A percentile compares a stretch with the other conserved stretches of the same genome.
phyloP scores from a whole-genome alignment of 2,797 vertebrate genomes.

The Enteromius trimaculatus region DNA sequence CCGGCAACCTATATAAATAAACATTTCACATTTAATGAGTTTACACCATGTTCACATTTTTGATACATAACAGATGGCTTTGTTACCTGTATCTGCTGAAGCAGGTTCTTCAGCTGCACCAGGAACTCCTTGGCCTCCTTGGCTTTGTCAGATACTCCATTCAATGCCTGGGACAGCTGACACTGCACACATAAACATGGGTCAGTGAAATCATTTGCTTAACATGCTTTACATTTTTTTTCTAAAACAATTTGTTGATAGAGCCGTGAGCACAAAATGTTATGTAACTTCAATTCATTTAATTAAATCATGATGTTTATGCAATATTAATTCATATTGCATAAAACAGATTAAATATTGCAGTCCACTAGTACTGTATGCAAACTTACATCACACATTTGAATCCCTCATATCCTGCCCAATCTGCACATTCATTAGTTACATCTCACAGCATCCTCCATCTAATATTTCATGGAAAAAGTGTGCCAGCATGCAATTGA shows the following conservation, averaged over 20 bases:
- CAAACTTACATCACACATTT: neutral
- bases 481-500: neutral
- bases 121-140: slow-evolving; percentile 99
- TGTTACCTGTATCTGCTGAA: slow-evolving; percentile 96
- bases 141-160: slow-evolving; percentile 94
- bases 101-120: slow-evolving; percentile 93
- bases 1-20: neutral
- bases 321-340: neutral
- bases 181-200: slow-evolving; percentile 75
- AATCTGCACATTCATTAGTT: neutral
- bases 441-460: neutral
- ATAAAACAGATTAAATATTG: neutral
- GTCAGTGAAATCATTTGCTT: neutral
- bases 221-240: neutral
- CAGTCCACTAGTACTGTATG: neutral
- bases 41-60: neutral
- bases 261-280: neutral
- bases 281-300: neutral
- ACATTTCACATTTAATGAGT: neutral
- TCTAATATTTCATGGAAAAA: neutral
- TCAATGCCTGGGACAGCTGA: slow-evolving; percentile 95
- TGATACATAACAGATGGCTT: neutral
- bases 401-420: neutral
- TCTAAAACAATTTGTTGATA: slow-evolving; percentile 1
- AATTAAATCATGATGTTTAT: neutral